Conservation (phyloP, 2,888 invertebrate species). For the Synergus laeviventris region DNA sequence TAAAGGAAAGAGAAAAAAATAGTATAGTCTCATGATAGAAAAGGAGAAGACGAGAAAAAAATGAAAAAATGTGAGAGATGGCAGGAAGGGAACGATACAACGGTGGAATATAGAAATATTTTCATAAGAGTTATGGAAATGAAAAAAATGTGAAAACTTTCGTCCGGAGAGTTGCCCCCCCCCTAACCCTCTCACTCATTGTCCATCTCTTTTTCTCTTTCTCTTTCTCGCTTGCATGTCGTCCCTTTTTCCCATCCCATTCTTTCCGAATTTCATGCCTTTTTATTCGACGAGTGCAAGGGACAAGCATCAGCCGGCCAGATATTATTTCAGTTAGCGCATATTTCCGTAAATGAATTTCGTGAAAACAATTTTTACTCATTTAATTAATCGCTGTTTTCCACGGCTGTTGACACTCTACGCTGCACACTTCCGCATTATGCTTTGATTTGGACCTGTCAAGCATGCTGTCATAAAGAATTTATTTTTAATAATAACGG, state of each 20-base stretch:
- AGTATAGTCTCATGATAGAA: slow-evolving; percentile 49
- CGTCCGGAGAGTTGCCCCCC: slow-evolving; percentile 48
- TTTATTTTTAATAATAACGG: slow-evolving; percentile 27
- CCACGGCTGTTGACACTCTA: slow-evolving; percentile 52
- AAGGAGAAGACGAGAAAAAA: slow-evolving; percentile 46
- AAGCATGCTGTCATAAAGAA: slow-evolving; percentile 32
- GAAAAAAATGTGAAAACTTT: slow-evolving; percentile 74
- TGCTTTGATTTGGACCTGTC: slow-evolving; percentile 36
- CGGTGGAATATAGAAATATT: slow-evolving; percentile 72
- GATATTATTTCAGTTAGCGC: slow-evolving; percentile 75
- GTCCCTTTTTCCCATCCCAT: slow-evolving; percentile 29
- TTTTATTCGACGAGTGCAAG: slow-evolving; percentile 55
- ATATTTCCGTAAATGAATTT: slow-evolving; percentile 75
- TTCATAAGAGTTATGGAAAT: slow-evolving; percentile 71
- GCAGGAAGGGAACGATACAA: slow-evolving; percentile 54
- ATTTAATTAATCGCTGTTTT: slow-evolving; percentile 74
- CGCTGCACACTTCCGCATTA: slow-evolving; percentile 51
- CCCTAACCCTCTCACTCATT: slow-evolving; percentile 45
- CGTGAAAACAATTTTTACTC: slow-evolving; percentile 75
- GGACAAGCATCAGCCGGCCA: slow-evolving; percentile 70
- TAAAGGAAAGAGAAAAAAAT: slow-evolving; percentile 47
- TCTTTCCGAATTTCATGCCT: slow-evolving; percentile 48
- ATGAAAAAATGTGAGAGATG: slow-evolving; percentile 48
- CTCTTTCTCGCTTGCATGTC: slow-evolving; percentile 14
- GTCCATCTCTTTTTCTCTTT: slow-evolving; percentile 35